Base-by-base conservation (phyloP, 2,797 vertebrate genomes). In the Peromyscus aztecus region DNA sequence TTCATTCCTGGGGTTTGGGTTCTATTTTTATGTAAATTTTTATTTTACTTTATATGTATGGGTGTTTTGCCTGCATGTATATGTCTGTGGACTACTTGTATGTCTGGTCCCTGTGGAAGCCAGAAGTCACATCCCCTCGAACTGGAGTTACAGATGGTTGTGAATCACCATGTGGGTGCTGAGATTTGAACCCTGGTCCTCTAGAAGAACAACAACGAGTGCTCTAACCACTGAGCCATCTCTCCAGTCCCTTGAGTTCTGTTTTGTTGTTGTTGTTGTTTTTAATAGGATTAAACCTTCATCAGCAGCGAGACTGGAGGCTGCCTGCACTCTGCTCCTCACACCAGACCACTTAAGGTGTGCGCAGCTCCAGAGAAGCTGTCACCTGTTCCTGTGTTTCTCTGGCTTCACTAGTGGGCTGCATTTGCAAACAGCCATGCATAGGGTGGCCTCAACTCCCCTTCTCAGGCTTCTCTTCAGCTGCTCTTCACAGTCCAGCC, bases 21-120 rank as follows among this genome's bases (percentile, higher is more conserved):
- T 92, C 96, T 96, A 91, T 95, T 97, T 94, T 46, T 46, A 76
- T 92, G 91, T 63, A 87, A 94, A 76, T 34, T 46, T 34, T 78
- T 78, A 46, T 31, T 84, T 83, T 65, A 85, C n/a, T 49, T 23
- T 37, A n/a, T 46, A 40, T 43, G 13, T 16, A 59, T 29, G n/a
- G 57, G 27, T 63, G 43, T 67, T 49, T 85, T 49, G 29, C 61
- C 40, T 65, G 40, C 40, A 84, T 3, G 0, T 31, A 31, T 63
- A 46, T 65, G 40, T 34, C 61, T 65, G 29, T 84, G 59, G 0
- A 12, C 40, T 40, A 65, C 61, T 83, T 31, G 59, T 63, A 19
- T 84, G 16, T 27, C 40, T 67, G 29, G 43, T 49, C 11, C 61
- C 19, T 24, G 17, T 85, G 43, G 61, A 67, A 49, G 83, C 40